Conservation (phyloP, 2,888 invertebrate species). For the Amiota communis region DNA sequence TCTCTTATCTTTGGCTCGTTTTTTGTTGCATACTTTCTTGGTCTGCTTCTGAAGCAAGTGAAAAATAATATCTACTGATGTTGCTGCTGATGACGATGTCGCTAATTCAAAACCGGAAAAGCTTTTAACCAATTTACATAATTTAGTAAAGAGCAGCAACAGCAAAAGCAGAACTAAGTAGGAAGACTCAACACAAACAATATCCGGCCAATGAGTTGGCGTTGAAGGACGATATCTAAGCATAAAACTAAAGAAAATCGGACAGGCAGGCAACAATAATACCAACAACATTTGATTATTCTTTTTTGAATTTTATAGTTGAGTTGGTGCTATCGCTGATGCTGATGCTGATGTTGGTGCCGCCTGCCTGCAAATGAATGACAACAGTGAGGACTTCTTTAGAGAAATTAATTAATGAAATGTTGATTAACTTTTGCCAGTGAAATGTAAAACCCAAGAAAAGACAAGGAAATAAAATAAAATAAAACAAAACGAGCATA, state of each 20-base stretch:
- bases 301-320: no score
- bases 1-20: neutral
- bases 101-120: conserved; percentile 68
- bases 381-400: conserved; percentile 31
- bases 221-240: no score
- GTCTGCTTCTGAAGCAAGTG: conserved; percentile 29
- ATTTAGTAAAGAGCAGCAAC: conserved; percentile 56
- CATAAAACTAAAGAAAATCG: no score
- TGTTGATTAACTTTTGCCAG: conserved; percentile 70
- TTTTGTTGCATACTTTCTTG: neutral
- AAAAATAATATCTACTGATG: conserved; percentile 50
- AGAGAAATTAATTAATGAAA: conserved; percentile 70
- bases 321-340: no score
- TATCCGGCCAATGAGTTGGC: conserved; percentile 15
- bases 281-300: no score
- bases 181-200: conserved; percentile 18
- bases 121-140: conserved; percentile 71
- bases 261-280: no score
- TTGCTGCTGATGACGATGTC: conserved; percentile 55
- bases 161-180: conserved; percentile 30
- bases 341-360: no score
- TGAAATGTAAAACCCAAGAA: conserved; percentile 34
- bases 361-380: neutral
- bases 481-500: conserved; percentile 20
- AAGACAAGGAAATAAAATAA: conserved; percentile 6